A percentile compares a stretch with the other conserved stretches of the same genome.
Evolutionary conservation across 2,113 vertebrate species (phyloP).

Genomic region (Etheostoma cragini): DNA sequence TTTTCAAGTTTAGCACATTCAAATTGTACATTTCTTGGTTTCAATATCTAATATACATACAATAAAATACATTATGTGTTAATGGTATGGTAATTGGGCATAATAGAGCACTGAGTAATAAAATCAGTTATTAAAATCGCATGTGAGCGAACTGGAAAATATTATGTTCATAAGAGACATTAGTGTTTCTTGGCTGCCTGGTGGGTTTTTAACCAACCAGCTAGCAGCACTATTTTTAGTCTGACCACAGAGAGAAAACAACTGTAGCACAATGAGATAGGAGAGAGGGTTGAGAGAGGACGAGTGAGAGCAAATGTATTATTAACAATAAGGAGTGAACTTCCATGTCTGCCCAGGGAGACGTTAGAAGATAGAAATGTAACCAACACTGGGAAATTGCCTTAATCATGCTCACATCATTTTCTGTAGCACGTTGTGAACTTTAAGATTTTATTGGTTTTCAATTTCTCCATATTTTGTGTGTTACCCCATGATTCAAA

Average conservation of each 20-base stretch:
- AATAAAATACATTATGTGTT: neutral
- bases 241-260: conserved; percentile 34
- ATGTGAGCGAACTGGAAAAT: neutral
- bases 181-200: conserved; percentile 4
- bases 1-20: neutral
- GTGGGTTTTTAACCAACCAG: conserved; percentile 29
- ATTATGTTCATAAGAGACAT: neutral
- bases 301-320: conserved; percentile 6
- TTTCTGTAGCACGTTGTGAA: neutral
- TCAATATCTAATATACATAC: neutral
- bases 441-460: neutral
- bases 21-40: neutral
- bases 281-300: neutral
- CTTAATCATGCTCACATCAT: neutral
- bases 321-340: neutral
- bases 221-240: conserved; percentile 62
- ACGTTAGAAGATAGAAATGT: neutral
- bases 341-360: neutral
- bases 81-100: neutral
- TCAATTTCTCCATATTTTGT: neutral
- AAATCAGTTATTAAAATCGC: neutral
- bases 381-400: neutral
- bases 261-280: conserved; percentile 30
- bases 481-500: neutral
- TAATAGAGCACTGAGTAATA: neutral